Base-by-base conservation (phyloP, 2,888 invertebrate species). In the Litoditis marina region DNA sequence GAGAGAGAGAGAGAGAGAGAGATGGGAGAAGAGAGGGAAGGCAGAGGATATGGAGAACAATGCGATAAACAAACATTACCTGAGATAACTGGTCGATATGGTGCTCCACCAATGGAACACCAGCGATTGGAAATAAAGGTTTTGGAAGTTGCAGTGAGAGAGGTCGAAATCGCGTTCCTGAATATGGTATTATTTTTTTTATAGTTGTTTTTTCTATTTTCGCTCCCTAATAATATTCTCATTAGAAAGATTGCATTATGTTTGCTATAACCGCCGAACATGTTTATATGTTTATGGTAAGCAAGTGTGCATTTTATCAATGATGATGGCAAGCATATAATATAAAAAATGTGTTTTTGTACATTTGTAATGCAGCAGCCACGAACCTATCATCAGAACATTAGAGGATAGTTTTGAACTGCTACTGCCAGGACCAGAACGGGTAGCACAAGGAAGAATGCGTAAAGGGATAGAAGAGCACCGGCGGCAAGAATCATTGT, bases 101-200 rank as follows among this genome's bases (percentile, higher is more conserved):
- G 83, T 98, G 96, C 83, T 96, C 94, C 65, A 98, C 92, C 67
- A 96, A 88, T 0, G 96, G 95, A 44, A 92, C 86, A 0, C 98
- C 98, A 55, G 94, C 98, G 16, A 98, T 90, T 0, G 95, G 95
- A 84, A 98, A 98, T 19, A 98, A 84, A 0, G 96, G 96, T 84
- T 98, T 98, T 0, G 98, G 95, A n/a, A 91, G 89, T 83, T 96
- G 95, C 65, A 98, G 85, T 0, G 95, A 95, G 2, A 98, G 86
- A 0, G 98, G 98, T 0, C 98, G 89, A 85, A 98, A 98, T 59
- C 96, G 88, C 8, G 96, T 98, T 1, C 96, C 96, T 94, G 83
- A 42, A 85, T 84, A 73, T 1, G 11, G 22, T 0, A n/a, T n/a
- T n/a, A n/a, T 27, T 27, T 27, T 49, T 36, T 31, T 60, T 57